phyloP scores from a whole-genome alignment of 2,888 invertebrate species.

The Serrognathus titanus region DNA sequence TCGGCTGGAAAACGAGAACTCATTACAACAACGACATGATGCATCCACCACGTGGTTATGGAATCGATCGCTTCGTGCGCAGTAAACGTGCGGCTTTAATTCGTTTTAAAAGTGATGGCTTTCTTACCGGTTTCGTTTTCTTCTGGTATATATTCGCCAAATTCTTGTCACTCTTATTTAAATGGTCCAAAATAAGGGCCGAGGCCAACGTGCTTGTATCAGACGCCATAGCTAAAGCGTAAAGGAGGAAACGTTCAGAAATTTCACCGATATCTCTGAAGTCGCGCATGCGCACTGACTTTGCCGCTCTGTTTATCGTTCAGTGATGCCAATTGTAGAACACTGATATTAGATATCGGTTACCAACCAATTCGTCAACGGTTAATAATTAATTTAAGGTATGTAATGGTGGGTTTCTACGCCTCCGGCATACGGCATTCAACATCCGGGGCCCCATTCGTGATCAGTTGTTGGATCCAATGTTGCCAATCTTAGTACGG shows the following conservation, averaged over 20 bases:
- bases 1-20: constrained; percentile 53
- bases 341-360: too few relatives aligned
- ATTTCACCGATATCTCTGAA: too few relatives aligned
- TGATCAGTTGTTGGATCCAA: too few relatives aligned
- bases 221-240: constrained; percentile 43
- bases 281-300: too few relatives aligned
- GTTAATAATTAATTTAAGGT: too few relatives aligned
- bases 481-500: too few relatives aligned
- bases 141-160: constrained; percentile 67
- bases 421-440: too few relatives aligned
- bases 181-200: constrained; percentile 64
- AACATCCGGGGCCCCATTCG: too few relatives aligned
- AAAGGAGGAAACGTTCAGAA: background rate
- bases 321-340: too few relatives aligned
- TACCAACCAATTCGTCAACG: too few relatives aligned
- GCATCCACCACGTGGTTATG: constrained; percentile 20
- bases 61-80: background rate
- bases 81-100: background rate
- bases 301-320: too few relatives aligned
- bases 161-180: constrained; percentile 61
- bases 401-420: too few relatives aligned
- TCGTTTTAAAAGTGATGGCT: background rate
- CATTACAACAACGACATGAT: constrained; percentile 7
- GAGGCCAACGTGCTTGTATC: constrained; percentile 48
- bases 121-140: constrained; percentile 73